Evolutionary conservation across 2,113 vertebrate genomes (phyloP).

Genomic region (Etia nguti): DNA sequence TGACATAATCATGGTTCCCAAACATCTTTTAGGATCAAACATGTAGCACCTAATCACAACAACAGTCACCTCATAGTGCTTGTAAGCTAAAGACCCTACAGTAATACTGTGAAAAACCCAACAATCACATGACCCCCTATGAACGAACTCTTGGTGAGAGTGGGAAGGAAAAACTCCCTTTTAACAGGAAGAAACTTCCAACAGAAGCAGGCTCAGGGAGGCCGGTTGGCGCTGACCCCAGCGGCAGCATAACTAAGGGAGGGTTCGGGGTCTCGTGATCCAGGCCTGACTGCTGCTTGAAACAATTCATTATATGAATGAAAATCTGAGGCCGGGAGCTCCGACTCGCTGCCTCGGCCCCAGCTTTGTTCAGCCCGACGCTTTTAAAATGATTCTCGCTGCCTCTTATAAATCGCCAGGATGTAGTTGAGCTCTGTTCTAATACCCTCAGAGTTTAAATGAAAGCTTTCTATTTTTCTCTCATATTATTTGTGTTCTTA

Average conservation of each 20-base stretch:
- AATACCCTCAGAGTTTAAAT: neutral
- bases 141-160: neutral
- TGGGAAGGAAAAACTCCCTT: neutral
- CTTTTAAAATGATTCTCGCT: neutral
- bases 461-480: neutral
- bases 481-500: neutral
- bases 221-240: neutral
- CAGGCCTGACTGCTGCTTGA: neutral
- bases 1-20: neutral
- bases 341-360: neutral
- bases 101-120: neutral
- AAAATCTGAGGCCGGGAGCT: neutral
- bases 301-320: neutral
- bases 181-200: neutral
- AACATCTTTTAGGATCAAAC: neutral
- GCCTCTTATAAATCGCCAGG: neutral
- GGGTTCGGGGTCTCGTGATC: neutral
- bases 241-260: rapidly evolving
- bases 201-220: neutral
- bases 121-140: neutral
- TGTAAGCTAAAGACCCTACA: neutral
- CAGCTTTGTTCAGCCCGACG: neutral
- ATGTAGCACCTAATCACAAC: neutral
- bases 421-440: neutral
- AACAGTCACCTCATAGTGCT: neutral